Percentiles rank a stretch among this genome's conserved stretches.
Evolutionary conservation across 2,888 invertebrate species (phyloP).

Genomic region (Microplitis manilae): DNA sequence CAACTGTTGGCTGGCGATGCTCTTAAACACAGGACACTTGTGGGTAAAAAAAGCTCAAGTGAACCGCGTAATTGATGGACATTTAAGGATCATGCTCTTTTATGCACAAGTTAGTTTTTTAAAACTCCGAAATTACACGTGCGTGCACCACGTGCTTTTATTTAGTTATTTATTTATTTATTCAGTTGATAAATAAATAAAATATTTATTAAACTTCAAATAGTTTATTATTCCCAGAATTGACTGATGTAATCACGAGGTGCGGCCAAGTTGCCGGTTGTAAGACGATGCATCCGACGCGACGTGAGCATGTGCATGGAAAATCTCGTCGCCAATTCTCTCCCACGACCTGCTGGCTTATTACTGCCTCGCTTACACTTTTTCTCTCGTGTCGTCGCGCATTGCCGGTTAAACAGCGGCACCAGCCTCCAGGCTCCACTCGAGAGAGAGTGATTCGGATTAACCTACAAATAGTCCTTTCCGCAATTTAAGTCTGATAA

Average conservation of each 20-base stretch:
- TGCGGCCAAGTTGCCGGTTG: slow-evolving; percentile 44
- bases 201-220: slow-evolving; percentile 3
- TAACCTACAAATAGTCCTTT: slow-evolving; percentile 20
- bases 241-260: slow-evolving; percentile 26
- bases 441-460: slow-evolving; percentile 27
- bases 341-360: slow-evolving; percentile 54
- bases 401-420: slow-evolving; percentile 7
- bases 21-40: slow-evolving; percentile 14
- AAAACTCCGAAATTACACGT: slow-evolving; percentile 29
- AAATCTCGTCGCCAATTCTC: slow-evolving; percentile 46
- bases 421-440: slow-evolving; percentile 27
- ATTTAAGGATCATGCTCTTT: slow-evolving; percentile 46
- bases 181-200: slow-evolving; percentile 26
- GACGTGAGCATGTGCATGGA: slow-evolving; percentile 46
- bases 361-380: slow-evolving; percentile 37
- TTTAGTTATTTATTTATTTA: slow-evolving; percentile 19
- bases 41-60: slow-evolving; percentile 27
- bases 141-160: slow-evolving; percentile 4
- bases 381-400: slow-evolving; percentile 22
- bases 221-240: not conserved
- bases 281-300: slow-evolving; percentile 37
- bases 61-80: slow-evolving; percentile 51
- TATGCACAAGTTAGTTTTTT: slow-evolving; percentile 39
- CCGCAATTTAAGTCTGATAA: not conserved
- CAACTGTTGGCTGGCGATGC: not conserved